Evolutionary conservation across 2,113 vertebrate genomes (phyloP).

Genomic region (Dendrocopos noguchii): DNA sequence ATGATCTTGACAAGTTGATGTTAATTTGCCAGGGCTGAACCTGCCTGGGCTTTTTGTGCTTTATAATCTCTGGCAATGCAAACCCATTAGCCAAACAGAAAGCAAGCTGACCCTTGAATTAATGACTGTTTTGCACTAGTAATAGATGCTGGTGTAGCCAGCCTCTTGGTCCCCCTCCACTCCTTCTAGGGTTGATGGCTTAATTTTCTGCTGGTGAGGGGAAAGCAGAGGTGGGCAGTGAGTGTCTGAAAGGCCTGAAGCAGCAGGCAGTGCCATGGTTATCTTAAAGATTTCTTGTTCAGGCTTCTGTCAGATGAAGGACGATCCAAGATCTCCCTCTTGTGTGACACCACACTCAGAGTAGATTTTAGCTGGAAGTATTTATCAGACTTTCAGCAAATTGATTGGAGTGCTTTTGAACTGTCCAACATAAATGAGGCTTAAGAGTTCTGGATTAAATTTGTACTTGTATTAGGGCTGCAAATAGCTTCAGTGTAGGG

Average conservation of each 20-base stretch:
- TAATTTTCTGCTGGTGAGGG: not conserved
- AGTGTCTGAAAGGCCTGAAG: not conserved
- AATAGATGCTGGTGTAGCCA: not conserved
- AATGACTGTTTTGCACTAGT: not conserved
- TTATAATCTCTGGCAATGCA: not conserved
- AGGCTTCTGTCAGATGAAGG: not conserved
- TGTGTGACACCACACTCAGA: not conserved
- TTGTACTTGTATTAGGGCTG: not conserved
- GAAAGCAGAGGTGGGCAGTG: not conserved
- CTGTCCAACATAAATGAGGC: slow-evolving; percentile 21
- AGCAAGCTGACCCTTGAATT: not conserved
- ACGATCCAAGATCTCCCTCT: not conserved
- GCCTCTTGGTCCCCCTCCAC: not conserved
- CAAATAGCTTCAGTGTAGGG: slow-evolving; percentile 20
- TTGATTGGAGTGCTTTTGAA: slow-evolving; percentile 28
- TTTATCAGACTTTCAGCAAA: slow-evolving; percentile 48
- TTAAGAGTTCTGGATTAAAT: slow-evolving; percentile 46
- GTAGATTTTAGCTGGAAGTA: slow-evolving; percentile 20
- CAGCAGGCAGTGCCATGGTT: not conserved
- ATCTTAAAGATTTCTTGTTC: not conserved
- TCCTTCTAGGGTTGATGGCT: not conserved
- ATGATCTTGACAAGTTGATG: not conserved
- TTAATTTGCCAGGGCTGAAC: not conserved
- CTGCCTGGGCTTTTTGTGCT: not conserved
- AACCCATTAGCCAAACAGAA: not conserved